Conservation (phyloP, 2,113 vertebrate species). For the Carlito syrichta region DNA sequence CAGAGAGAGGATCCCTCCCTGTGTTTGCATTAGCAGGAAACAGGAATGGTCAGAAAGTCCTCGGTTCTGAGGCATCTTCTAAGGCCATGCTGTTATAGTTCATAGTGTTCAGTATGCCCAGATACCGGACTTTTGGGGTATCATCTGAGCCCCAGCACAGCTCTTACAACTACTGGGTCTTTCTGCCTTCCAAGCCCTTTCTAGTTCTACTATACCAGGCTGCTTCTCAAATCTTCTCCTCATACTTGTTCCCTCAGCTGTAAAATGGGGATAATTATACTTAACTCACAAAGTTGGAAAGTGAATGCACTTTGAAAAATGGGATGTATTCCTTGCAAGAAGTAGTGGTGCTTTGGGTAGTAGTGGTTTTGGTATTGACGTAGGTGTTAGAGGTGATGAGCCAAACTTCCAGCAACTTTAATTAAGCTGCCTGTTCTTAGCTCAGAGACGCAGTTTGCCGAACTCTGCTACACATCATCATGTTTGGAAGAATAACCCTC, state of each 20-base stretch:
- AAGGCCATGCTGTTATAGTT: background rate
- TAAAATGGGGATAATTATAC: background rate
- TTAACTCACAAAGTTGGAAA: background rate
- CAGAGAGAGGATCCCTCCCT: background rate
- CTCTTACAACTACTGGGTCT: background rate
- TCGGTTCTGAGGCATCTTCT: background rate
- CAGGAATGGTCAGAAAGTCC: background rate
- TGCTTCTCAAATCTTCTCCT: background rate
- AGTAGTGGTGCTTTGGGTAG: background rate
- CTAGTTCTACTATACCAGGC: background rate
- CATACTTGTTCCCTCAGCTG: background rate
- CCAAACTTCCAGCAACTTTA: background rate
- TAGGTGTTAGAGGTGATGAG: background rate
- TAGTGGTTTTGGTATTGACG: background rate
- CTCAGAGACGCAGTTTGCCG: slow-evolving; percentile 34
- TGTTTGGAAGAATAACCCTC: background rate
- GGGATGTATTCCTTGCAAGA: background rate
- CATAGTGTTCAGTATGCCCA: background rate
- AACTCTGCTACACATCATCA: background rate
- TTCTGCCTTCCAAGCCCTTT: background rate
- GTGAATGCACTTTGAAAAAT: background rate
- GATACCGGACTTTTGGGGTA: background rate
- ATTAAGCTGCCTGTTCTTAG: slow-evolving; percentile 40
- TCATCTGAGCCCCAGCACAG: background rate
- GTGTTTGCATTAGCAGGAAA: background rate